Evolutionary conservation across 2,797 vertebrate genomes (phyloP).

Genomic region (Aeoliscus strigatus): DNA sequence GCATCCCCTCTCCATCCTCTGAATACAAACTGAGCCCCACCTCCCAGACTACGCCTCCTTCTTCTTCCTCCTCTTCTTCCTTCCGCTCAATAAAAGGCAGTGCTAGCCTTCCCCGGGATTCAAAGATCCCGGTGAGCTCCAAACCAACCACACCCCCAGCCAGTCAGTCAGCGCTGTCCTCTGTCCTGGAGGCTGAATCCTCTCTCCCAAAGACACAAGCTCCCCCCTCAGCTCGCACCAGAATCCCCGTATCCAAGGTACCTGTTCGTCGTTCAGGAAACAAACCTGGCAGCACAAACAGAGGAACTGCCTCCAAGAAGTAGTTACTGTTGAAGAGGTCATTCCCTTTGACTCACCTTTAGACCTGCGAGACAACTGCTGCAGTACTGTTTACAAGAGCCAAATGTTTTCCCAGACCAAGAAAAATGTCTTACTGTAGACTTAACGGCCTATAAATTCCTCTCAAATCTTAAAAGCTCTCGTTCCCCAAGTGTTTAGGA

Average conservation of each 20-base stretch:
- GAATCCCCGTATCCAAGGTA: conserved; percentile 96
- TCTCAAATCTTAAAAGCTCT: conserved; percentile 50
- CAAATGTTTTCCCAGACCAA: conserved; percentile 48
- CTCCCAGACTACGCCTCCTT: conserved; percentile 69
- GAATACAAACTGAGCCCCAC: conserved; percentile 77
- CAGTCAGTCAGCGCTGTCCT: conserved; percentile 80
- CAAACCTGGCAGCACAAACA: conserved; percentile 73
- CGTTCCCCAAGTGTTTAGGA: conserved; percentile 39
- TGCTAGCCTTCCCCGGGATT: conserved; percentile 86
- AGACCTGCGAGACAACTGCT: conserved; percentile 27
- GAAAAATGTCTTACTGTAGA: conserved; percentile 60
- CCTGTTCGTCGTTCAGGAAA: conserved; percentile 87
- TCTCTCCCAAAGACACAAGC: conserved; percentile 80
- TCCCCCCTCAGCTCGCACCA: conserved; percentile 79
- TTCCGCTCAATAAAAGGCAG: conserved; percentile 87
- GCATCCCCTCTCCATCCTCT: conserved; percentile 73
- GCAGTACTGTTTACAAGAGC: conserved; percentile 38
- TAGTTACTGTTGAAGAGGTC: conserved; percentile 51
- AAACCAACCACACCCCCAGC: conserved; percentile 80
- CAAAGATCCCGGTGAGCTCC: conserved; percentile 91
- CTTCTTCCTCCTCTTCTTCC: conserved; percentile 72
- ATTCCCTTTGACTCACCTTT: conserved; percentile 2
- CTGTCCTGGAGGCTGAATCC: conserved; percentile 70
- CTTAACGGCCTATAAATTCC: conserved; percentile 54
- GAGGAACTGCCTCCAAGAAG: conserved; percentile 84